A percentile compares a stretch with the other conserved stretches of the same genome.
Evolutionary conservation across 2,888 invertebrate genomes (phyloP).

Genomic region (Daptonema setosum): DNA sequence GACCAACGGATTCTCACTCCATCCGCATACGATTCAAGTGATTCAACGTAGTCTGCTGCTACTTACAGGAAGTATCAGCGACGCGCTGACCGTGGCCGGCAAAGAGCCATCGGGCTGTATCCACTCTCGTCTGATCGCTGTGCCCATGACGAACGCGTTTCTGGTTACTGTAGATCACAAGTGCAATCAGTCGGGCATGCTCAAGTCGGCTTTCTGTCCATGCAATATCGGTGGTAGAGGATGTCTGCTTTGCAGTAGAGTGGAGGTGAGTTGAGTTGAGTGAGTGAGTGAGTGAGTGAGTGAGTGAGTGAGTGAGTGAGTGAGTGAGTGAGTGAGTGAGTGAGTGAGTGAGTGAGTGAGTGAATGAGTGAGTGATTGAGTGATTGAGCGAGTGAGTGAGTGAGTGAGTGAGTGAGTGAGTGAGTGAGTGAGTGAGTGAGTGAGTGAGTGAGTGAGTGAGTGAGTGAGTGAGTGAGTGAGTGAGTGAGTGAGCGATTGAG

Average conservation of each 20-base stretch:
- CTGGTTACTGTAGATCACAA: conserved; percentile 67
- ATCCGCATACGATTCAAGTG: too few relatives aligned
- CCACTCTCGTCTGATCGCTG: conserved; percentile 32
- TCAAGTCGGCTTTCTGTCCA: conserved; percentile 60
- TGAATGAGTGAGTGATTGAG: too few relatives aligned
- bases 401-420: too few relatives aligned
- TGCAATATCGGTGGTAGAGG: conserved; percentile 50
- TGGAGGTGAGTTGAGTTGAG: conserved; percentile 82
- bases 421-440: too few relatives aligned
- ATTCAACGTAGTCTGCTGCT: too few relatives aligned
- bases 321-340: neutral
- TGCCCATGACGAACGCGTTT: conserved; percentile 67
- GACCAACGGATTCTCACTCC: too few relatives aligned
- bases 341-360: too few relatives aligned
- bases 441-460: too few relatives aligned
- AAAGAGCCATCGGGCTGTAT: conserved; percentile 1
- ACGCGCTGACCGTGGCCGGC: neutral
- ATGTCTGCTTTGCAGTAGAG: conserved; percentile 71
- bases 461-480: too few relatives aligned
- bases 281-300: conserved; percentile 68
- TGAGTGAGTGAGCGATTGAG: too few relatives aligned
- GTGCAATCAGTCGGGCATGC: conserved; percentile 31
- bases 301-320: conserved; percentile 5
- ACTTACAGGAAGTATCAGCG: neutral
- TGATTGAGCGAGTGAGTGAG: too few relatives aligned